Conservation (phyloP, 2,888 invertebrate genomes). For the Alitta virens region DNA sequence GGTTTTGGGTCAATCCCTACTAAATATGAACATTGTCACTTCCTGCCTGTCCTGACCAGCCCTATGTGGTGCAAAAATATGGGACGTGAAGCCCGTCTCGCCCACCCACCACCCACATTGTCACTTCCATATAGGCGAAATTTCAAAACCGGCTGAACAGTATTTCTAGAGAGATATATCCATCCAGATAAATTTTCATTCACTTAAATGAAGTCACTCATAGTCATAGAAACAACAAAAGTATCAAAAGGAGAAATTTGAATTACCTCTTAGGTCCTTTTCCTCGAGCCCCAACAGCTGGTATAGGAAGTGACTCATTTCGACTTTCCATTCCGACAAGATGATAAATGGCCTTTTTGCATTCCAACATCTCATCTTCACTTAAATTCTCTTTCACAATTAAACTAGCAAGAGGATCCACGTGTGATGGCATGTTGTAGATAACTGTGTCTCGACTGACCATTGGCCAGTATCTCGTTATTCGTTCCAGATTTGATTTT, state of each 20-base stretch:
- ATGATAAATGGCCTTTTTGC: constrained; percentile 79
- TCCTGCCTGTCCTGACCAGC: too few species aligned
- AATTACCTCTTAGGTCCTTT: constrained; percentile 57
- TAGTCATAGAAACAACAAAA: too few species aligned
- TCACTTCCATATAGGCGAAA: too few species aligned
- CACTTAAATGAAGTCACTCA: too few species aligned
- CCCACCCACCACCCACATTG: too few species aligned
- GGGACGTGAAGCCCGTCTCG: too few species aligned
- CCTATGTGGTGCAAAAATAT: too few species aligned
- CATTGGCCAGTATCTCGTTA: constrained; percentile 75
- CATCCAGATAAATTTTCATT: too few species aligned
- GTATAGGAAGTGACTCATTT: constrained; percentile 76
- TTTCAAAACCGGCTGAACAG: too few species aligned
- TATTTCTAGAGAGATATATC: too few species aligned
- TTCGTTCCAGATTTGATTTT: constrained; percentile 66
- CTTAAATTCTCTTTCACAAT: constrained; percentile 79
- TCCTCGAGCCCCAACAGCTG: constrained; percentile 55
- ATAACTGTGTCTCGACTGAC: constrained; percentile 85
- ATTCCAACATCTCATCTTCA: constrained; percentile 82
- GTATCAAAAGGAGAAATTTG: background rate
- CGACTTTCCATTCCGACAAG: constrained; percentile 78
- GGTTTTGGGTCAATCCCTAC: too few species aligned
- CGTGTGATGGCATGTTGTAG: constrained; percentile 64
- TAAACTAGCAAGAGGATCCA: constrained; percentile 77
- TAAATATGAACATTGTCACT: too few species aligned